These are phyloP conservation scores for Taenaris catops DNA, from an alignment of 2,888 invertebrate species.

Conservation along the genomic window DNA sequence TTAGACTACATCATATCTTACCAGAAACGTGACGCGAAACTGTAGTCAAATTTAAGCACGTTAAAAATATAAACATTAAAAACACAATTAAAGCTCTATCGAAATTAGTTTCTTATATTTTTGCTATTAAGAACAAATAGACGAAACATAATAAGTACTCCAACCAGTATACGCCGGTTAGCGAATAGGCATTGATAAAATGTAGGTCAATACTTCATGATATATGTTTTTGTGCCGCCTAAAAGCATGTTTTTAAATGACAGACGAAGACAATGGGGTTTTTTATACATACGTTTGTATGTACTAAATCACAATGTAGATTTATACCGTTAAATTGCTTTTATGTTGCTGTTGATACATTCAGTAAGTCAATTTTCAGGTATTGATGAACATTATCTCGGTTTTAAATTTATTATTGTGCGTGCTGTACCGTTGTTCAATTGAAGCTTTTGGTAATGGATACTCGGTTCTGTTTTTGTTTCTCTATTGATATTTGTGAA, in stretches of 20 bases:
- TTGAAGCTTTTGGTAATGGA: constrained; percentile 14
- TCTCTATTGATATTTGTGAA: too few species aligned
- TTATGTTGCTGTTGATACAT: constrained; percentile 5
- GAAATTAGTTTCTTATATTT: too few species aligned
- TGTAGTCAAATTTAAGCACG: too few species aligned
- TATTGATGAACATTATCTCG: constrained; percentile 7
- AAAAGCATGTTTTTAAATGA: not conserved
- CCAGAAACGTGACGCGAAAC: too few species aligned
- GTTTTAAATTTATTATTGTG: constrained; percentile 1
- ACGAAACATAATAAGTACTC: too few species aligned
- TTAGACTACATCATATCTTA: too few species aligned
- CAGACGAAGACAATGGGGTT: constrained; percentile 3
- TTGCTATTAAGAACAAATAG: too few species aligned
- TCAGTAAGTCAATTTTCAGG: constrained; percentile 1
- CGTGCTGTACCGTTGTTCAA: constrained; percentile 14
- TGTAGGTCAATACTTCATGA: not conserved
- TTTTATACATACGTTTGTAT: constrained; percentile 5
- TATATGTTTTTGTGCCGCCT: not conserved
- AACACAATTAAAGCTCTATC: too few species aligned
- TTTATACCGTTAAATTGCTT: constrained; percentile 8
- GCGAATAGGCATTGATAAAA: too few species aligned
- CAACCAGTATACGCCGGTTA: too few species aligned
- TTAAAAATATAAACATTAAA: too few species aligned
- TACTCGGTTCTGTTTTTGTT: too few species aligned
- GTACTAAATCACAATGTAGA: constrained; percentile 3